Conservation (phyloP, 2,888 invertebrate genomes). For the Drepanosiphum platanoidis region DNA sequence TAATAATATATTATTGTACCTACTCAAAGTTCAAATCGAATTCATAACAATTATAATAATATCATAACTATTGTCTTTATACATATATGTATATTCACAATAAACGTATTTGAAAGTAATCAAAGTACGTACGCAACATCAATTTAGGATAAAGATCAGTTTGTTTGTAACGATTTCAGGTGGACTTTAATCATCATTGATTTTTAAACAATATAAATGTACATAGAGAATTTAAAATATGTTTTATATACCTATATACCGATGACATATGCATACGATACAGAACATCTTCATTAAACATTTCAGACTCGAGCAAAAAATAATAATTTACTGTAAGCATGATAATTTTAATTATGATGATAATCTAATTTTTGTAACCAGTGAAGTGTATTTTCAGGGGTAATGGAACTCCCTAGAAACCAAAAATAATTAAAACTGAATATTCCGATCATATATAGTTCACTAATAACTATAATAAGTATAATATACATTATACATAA, state of each 20-base stretch:
- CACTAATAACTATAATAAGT: too few species aligned
- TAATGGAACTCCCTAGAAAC: too few species aligned
- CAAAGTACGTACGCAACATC: not conserved
- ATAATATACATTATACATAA: too few species aligned
- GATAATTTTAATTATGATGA: not conserved
- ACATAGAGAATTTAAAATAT: not conserved
- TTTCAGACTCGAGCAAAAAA: not conserved
- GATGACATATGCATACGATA: not conserved
- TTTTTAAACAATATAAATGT: not conserved
- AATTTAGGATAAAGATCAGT: slow-evolving; percentile 26
- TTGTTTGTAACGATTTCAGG: not conserved
- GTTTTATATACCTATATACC: too few species aligned
- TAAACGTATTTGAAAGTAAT: slow-evolving; percentile 33
- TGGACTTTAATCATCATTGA: slow-evolving; percentile 7
- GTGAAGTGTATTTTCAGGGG: too few species aligned
- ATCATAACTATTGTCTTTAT: too few species aligned
- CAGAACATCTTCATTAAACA: not conserved
- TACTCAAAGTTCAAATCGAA: slow-evolving; percentile 38
- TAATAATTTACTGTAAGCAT: not conserved
- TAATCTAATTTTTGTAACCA: not conserved
- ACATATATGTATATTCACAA: too few species aligned
- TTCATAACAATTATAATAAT: slow-evolving; percentile 29
- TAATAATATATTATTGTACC: too few species aligned
- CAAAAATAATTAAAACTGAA: too few species aligned
- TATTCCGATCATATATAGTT: too few species aligned